These are phyloP conservation scores for Ptychadena robeensis DNA, from an alignment of 2,797 vertebrate genomes.

Conservation along the genomic window DNA sequence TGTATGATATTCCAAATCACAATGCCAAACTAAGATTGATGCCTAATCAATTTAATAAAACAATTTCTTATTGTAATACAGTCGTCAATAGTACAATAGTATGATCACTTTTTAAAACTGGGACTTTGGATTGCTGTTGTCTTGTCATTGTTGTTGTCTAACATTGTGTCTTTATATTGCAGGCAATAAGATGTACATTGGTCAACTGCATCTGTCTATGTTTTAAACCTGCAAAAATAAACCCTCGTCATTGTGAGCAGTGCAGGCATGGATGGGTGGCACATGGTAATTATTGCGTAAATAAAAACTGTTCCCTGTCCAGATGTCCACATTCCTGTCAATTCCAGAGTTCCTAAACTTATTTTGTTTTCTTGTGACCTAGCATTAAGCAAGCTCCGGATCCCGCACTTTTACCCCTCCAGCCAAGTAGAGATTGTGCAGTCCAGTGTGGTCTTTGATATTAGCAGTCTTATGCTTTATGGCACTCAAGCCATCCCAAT, in stretches of 20 bases:
- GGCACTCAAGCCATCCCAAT: slow-evolving; percentile 95
- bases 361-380: slow-evolving; percentile 64
- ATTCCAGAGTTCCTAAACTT: background rate
- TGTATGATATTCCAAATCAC: background rate
- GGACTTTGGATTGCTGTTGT: background rate
- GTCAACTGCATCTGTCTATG: slow-evolving; percentile 91
- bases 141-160: background rate
- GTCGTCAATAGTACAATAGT: background rate
- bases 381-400: slow-evolving; percentile 94
- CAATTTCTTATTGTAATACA: background rate
- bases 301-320: background rate
- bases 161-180: slow-evolving; percentile 58
- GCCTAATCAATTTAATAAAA: background rate
- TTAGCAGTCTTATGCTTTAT: slow-evolving; percentile 96
- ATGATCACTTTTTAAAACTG: background rate
- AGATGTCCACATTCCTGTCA: background rate
- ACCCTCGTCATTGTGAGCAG: slow-evolving; percentile 91
- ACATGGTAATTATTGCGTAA: slow-evolving; percentile 81
- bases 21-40: background rate
- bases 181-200: slow-evolving; percentile 93
- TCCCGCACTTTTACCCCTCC: slow-evolving; percentile 87
- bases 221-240: slow-evolving; percentile 93
- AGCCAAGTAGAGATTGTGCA: slow-evolving; percentile 97
- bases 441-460: slow-evolving; percentile 95
- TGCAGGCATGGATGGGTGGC: slow-evolving; percentile 98